Conservation (phyloP, 2,113 vertebrate species). For the Aix galericulata region DNA sequence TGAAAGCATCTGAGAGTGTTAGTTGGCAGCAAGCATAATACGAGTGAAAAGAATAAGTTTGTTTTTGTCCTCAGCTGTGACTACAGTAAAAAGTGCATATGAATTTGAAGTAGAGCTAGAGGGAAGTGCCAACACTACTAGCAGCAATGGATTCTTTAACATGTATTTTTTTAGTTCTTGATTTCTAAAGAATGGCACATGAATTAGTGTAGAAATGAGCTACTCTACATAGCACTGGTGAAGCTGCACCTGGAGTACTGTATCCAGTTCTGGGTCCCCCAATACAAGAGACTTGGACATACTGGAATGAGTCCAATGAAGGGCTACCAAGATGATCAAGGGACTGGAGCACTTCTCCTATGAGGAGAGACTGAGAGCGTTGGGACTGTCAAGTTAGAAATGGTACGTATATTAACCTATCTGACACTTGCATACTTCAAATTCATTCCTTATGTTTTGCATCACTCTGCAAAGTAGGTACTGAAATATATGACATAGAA, state of each 20-base stretch:
- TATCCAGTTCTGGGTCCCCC: too few species aligned
- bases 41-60: not conserved
- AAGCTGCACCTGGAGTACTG: too few species aligned
- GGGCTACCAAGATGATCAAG: too few species aligned
- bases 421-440: constrained; percentile 15
- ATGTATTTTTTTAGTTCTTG: not conserved
- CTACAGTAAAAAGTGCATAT: not conserved
- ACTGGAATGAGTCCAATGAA: too few species aligned
- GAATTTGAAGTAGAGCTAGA: not conserved
- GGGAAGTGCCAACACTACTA: not conserved
- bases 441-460: not conserved
- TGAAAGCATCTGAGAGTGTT: not conserved
- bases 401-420: constrained; percentile 33
- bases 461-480: not conserved
- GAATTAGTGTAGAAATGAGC: not conserved
- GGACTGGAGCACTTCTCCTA: too few species aligned
- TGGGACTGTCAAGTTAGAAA: constrained; percentile 22
- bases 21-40: not conserved
- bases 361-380: too few species aligned
- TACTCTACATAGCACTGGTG: too few species aligned
- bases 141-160: not conserved
- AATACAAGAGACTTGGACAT: too few species aligned
- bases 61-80: not conserved
- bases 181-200: not conserved
- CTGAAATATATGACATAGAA: not conserved